These are phyloP conservation scores for Drosophila vallismaia DNA, from an alignment of 2,888 invertebrate genomes.

Conservation along the genomic window DNA sequence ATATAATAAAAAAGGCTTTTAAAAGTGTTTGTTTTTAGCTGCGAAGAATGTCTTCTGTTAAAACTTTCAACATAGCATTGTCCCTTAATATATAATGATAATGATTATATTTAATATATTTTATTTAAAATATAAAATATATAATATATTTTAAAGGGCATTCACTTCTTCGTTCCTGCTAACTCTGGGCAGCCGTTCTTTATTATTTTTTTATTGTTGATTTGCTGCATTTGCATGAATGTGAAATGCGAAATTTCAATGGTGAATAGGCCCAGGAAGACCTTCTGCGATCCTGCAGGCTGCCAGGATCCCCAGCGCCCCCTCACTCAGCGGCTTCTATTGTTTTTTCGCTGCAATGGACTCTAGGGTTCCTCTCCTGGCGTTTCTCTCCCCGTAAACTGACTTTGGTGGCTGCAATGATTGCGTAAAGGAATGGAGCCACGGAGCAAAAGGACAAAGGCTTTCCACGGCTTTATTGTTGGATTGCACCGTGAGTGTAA, in stretches of 20 bases:
- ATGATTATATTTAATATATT: neutral
- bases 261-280: constrained; percentile 60
- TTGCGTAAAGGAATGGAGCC: constrained; percentile 59
- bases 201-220: constrained; percentile 62
- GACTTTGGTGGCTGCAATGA: constrained; percentile 59
- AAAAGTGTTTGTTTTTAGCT: too few species aligned
- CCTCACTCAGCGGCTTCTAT: constrained; percentile 38
- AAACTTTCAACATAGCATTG: too few species aligned
- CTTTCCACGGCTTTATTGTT: constrained; percentile 51
- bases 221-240: constrained; percentile 62
- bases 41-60: too few species aligned
- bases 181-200: neutral
- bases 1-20: too few species aligned
- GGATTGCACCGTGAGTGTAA: constrained; percentile 18
- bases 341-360: constrained; percentile 67
- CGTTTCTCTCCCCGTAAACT: constrained; percentile 12
- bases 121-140: neutral
- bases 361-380: constrained; percentile 36
- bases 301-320: neutral
- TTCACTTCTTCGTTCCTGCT: neutral
- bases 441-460: constrained; percentile 47
- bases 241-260: constrained; percentile 70
- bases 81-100: too few species aligned
- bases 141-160: neutral
- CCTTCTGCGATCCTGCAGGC: constrained; percentile 24